Conservation (phyloP, 2,888 invertebrate genomes). For the Latrodectus hesperus region DNA sequence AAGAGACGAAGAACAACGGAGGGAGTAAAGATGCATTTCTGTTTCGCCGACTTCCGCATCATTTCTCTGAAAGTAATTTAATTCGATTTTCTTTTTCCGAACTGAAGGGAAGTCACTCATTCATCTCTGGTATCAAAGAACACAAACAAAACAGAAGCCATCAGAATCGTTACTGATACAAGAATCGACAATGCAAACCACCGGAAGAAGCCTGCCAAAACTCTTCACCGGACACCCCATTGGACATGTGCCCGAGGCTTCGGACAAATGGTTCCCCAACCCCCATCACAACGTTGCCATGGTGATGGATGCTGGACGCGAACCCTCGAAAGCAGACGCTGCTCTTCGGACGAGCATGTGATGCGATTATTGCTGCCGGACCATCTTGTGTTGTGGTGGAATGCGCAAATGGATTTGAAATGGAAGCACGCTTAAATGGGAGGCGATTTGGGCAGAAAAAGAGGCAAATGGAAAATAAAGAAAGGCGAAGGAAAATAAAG, state of each 20-base stretch:
- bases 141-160: not conserved
- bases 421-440: slow-evolving; percentile 36
- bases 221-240: slow-evolving; percentile 40
- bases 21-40: too few relatives aligned
- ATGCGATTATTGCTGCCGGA: slow-evolving; percentile 46
- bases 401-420: slow-evolving; percentile 47
- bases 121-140: not conserved
- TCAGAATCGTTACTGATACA: not conserved
- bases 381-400: slow-evolving; percentile 46
- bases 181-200: slow-evolving; percentile 10
- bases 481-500: not conserved
- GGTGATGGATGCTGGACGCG: slow-evolving; percentile 58
- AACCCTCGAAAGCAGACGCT: slow-evolving; percentile 33
- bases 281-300: slow-evolving; percentile 56
- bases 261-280: slow-evolving; percentile 25
- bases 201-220: slow-evolving; percentile 62
- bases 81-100: slow-evolving; percentile 2
- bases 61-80: slow-evolving; percentile 1
- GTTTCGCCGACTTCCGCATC: not conserved
- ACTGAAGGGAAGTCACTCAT: not conserved
- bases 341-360: slow-evolving; percentile 43
- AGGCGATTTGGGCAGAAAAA: slow-evolving; percentile 24
- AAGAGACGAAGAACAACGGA: too few relatives aligned
- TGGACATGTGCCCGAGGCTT: slow-evolving; percentile 36
- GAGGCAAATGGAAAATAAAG: slow-evolving; percentile 17